Evolutionary conservation across 1,140 invertebrate species (phyloP).

Genomic region (Dolichoris vasculosae): DNA sequence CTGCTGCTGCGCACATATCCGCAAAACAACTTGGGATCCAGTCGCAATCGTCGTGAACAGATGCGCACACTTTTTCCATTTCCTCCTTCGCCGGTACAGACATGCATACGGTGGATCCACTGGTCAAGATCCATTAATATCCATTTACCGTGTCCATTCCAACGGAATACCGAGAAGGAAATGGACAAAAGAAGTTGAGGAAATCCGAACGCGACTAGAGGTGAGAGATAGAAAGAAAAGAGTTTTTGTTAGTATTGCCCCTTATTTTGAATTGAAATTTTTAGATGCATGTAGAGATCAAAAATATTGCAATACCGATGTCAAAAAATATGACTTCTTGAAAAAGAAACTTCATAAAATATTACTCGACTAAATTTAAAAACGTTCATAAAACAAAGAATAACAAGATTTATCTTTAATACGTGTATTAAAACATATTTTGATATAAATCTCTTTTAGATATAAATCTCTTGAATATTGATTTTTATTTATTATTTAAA

Average conservation of each 20-base stretch:
- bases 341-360: too few relatives aligned
- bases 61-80: neutral
- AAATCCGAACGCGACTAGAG: neutral
- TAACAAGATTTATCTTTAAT: too few relatives aligned
- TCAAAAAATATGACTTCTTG: too few relatives aligned
- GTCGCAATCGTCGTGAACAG: constrained; percentile 16
- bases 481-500: too few relatives aligned
- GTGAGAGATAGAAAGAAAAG: neutral
- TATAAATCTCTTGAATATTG: too few relatives aligned
- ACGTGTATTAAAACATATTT: too few relatives aligned
- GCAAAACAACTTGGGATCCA: too few relatives aligned
- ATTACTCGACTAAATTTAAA: too few relatives aligned
- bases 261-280: neutral
- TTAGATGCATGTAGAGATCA: neutral
- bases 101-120: neutral
- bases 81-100: neutral
- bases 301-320: too few relatives aligned
- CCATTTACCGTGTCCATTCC: constrained; percentile 56
- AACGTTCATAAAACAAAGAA: too few relatives aligned
- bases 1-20: too few relatives aligned
- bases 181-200: neutral
- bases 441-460: too few relatives aligned
- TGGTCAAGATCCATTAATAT: constrained; percentile 62
- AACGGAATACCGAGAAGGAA: neutral
- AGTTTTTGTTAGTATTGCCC: neutral